A percentile compares a stretch with the other conserved stretches of the same genome.
Evolutionary conservation across 2,888 invertebrate species (phyloP).

Genomic region (Drosophila robusta): DNA sequence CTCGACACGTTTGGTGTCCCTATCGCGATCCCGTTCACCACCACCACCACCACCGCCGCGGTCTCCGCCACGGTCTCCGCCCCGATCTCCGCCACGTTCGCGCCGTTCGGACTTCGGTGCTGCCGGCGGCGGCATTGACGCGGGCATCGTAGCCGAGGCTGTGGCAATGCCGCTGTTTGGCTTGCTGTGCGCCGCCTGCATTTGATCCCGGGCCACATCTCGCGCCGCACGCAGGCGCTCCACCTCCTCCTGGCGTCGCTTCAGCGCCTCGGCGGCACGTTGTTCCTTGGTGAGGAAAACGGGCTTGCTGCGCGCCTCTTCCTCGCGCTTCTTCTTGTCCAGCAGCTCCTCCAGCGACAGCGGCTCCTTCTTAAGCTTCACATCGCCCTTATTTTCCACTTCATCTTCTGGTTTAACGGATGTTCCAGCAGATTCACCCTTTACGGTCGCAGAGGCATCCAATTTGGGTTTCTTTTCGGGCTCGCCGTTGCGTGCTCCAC

Average conservation of each 20-base stretch:
- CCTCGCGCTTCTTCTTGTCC: constrained; percentile 98
- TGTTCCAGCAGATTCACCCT: constrained; percentile 14
- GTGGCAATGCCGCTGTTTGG: constrained; percentile 58
- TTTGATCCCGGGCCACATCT: constrained; percentile 81
- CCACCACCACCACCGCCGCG: constrained; percentile 48
- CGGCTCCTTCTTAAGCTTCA: constrained; percentile 89
- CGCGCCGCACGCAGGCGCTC: constrained; percentile 91
- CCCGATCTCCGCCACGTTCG: constrained; percentile 85
- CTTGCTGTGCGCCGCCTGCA: constrained; percentile 47
- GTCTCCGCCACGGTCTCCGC: constrained; percentile 28
- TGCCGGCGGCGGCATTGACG: constrained; percentile 27
- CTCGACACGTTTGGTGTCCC: constrained; percentile 84
- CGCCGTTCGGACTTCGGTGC: constrained; percentile 64
- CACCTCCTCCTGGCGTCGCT: constrained; percentile 95
- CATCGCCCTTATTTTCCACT: constrained; percentile 77
- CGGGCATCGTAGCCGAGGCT: constrained; percentile 55
- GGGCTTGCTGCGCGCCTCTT: constrained; percentile 97
- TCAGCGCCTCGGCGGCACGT: constrained; percentile 94
- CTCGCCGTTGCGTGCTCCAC: constrained; percentile 45
- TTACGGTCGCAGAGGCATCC: constrained; percentile 18
- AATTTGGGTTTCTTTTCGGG: constrained; percentile 69
- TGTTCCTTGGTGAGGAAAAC: constrained; percentile 99
- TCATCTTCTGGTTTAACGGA: constrained; percentile 83
- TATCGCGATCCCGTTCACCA: constrained; percentile 82
- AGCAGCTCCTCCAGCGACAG: constrained; percentile 97